These are phyloP conservation scores for Megaceryle alcyon DNA, from an alignment of 2,797 vertebrate genomes.

Conservation along the genomic window DNA sequence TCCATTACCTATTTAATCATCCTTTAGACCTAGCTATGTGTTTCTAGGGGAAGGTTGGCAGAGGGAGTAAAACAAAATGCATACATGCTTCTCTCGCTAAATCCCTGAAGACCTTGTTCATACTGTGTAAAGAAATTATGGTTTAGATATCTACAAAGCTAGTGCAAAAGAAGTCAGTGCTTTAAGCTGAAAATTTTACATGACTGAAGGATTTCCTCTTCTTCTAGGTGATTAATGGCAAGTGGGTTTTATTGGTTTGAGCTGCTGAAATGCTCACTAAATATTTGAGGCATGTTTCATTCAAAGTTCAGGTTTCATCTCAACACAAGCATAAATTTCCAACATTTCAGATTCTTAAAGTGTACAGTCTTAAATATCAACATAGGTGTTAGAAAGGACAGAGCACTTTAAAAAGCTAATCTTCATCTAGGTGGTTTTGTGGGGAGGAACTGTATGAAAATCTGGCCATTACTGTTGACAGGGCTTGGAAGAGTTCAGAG, in stretches of 20 bases:
- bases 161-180: neutral
- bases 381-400: neutral
- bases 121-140: neutral
- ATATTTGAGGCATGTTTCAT: neutral
- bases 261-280: neutral
- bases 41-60: constrained; percentile 25
- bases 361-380: neutral
- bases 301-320: neutral
- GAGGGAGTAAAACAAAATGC: constrained; percentile 1
- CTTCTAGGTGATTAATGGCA: neutral
- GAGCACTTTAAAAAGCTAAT: neutral
- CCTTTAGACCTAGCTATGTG: constrained; percentile 16
- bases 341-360: neutral
- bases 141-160: neutral
- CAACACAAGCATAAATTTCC: neutral
- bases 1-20: constrained; percentile 34
- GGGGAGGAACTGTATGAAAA: neutral
- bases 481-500: neutral
- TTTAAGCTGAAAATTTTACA: neutral
- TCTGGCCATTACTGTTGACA: neutral
- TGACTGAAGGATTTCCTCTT: neutral
- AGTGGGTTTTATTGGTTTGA: neutral
- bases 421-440: neutral
- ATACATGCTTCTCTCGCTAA: neutral
- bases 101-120: neutral